These are phyloP conservation scores for Anoura caudifer DNA, from an alignment of 2,113 vertebrate species.

Conservation along the genomic window DNA sequence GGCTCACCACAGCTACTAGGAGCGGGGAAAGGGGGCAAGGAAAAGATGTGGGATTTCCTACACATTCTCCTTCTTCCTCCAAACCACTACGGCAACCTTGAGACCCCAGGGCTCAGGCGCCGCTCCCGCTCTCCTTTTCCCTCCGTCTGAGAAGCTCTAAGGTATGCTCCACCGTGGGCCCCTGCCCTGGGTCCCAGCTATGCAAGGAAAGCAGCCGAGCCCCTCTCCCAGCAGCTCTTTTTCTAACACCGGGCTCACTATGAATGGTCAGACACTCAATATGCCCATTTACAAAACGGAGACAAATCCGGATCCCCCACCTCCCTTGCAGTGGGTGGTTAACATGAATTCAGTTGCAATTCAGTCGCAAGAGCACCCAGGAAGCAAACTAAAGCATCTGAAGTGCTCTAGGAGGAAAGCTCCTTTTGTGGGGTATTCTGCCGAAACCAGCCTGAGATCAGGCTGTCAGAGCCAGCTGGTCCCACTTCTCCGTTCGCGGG, in stretches of 20 bases:
- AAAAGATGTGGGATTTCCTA: neutral
- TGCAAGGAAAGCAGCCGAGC: neutral
- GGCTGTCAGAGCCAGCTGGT: neutral
- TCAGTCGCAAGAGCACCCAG: neutral
- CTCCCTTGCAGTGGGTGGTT: neutral
- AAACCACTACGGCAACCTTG: neutral
- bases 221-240: neutral
- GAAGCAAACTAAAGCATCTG: neutral
- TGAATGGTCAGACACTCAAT: neutral
- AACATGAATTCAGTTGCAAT: neutral
- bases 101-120: neutral
- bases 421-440: neutral
- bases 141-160: neutral
- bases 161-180: too few species aligned
- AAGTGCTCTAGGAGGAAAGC: neutral
- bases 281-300: neutral
- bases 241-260: neutral
- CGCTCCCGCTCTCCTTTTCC: neutral
- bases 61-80: neutral
- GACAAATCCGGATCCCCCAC: neutral
- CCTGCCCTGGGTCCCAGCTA: neutral
- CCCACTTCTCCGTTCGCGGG: neutral
- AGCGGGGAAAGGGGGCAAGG: neutral
- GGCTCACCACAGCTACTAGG: neutral
- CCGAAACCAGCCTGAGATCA: neutral